Conservation (phyloP, 2,797 vertebrate genomes). For the Hafferia zeledoni region DNA sequence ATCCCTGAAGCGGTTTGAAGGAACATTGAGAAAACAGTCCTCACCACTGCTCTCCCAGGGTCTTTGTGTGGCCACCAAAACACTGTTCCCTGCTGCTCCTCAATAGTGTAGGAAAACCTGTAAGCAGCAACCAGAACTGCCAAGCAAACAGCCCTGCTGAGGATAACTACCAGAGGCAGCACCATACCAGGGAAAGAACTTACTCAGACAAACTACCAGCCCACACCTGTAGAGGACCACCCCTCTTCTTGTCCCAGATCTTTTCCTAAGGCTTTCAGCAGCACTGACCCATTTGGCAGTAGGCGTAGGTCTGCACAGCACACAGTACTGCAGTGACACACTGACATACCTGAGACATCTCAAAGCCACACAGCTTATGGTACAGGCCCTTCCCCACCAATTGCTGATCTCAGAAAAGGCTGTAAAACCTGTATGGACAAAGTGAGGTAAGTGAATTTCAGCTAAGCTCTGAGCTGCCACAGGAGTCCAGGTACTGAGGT, state of each 20-base stretch:
- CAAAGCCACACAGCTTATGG: neutral
- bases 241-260: neutral
- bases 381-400: neutral
- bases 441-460: neutral
- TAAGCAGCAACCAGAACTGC: neutral
- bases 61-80: neutral
- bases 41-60: neutral
- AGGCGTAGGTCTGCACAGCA: neutral
- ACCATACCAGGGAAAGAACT: neutral
- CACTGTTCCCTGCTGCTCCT: neutral
- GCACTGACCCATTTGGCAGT: neutral
- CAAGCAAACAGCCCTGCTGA: neutral
- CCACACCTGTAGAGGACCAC: neutral
- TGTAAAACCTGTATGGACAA: neutral
- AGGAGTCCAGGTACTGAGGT: neutral
- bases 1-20: neutral
- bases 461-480: neutral
- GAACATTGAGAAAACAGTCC: neutral
- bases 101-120: neutral
- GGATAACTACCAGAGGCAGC: neutral
- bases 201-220: neutral
- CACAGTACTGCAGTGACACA: neutral
- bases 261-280: neutral
- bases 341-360: neutral
- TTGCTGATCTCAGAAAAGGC: neutral